Evolutionary conservation across 2,888 invertebrate genomes (phyloP).

Genomic region (Villa cingulata): DNA sequence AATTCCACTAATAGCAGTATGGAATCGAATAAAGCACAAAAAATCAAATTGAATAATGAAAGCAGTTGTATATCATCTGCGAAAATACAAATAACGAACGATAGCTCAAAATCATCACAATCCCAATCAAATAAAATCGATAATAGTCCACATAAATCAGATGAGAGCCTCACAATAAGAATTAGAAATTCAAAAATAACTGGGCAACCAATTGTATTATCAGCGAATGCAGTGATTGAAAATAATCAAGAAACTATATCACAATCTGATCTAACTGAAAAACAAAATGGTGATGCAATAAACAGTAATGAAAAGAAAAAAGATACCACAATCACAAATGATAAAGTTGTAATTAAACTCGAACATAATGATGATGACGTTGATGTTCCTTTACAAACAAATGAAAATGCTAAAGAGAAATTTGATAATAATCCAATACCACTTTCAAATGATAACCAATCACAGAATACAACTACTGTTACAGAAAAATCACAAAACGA

Average conservation of each 20-base stretch:
- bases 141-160: not conserved
- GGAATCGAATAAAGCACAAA: not conserved
- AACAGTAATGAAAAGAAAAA: no score
- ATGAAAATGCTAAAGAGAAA: no score
- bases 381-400: no score
- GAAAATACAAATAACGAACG: not conserved
- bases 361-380: no score
- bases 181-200: not conserved
- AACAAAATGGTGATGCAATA: not conserved
- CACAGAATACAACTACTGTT: no score
- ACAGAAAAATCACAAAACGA: no score
- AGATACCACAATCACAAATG: no score
- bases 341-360: no score
- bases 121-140: not conserved
- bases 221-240: not conserved
- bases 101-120: not conserved
- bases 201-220: not conserved
- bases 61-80: not conserved
- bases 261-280: not conserved
- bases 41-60: slow-evolving; percentile 1
- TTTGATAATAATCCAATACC: no score
- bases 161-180: not conserved
- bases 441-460: no score
- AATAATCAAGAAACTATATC: not conserved
- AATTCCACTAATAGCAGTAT: no score